phyloP scores from a whole-genome alignment of 2,797 vertebrate genomes.

The Pseudochirops cupreus region DNA sequence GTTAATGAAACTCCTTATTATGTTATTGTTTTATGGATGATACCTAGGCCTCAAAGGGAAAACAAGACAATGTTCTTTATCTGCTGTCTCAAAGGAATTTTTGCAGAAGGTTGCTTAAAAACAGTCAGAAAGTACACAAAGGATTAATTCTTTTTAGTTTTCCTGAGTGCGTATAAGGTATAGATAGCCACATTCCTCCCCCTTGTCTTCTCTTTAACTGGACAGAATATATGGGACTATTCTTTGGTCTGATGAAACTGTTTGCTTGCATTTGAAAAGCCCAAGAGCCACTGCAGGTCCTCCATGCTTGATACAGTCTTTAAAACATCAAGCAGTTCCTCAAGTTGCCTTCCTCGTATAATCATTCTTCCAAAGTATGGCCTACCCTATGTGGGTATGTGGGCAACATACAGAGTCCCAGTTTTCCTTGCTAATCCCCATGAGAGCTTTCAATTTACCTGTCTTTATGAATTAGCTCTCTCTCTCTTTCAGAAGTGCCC shows the following conservation, averaged over 20 bases:
- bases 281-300: background rate
- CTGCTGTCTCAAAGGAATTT: background rate
- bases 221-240: background rate
- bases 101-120: fast-evolving
- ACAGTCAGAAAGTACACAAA: background rate
- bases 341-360: background rate
- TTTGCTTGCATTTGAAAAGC: background rate
- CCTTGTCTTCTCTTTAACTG: background rate
- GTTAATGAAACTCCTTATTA: background rate
- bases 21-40: background rate
- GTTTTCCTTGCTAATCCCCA: constrained; percentile 4
- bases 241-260: background rate
- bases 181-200: too few relatives aligned
- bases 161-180: fast-evolving
- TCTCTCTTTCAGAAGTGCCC: background rate
- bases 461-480: background rate
- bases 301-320: background rate
- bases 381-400: background rate
- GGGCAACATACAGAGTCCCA: background rate
- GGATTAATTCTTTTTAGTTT: background rate
- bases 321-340: background rate
- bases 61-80: background rate
- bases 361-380: background rate
- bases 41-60: background rate
- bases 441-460: constrained; percentile 11